phyloP scores from a whole-genome alignment of 2,797 vertebrate species.

The Glossophaga mutica region DNA sequence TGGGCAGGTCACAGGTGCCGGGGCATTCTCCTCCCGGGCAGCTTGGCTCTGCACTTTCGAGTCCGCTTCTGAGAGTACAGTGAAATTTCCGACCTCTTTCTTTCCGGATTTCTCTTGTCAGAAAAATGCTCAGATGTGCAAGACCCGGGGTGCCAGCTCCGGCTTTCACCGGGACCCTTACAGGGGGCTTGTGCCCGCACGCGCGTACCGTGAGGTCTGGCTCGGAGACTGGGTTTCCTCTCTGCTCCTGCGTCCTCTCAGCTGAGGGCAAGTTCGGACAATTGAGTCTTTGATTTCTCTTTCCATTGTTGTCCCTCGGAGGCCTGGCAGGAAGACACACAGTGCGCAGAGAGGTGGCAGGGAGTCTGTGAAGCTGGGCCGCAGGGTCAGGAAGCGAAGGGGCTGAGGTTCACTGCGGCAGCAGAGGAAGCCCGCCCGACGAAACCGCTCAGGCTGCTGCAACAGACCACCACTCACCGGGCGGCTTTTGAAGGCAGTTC shows the following conservation, averaged over 20 bases:
- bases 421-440: background rate
- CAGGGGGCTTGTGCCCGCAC: accelerated
- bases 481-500: background rate
- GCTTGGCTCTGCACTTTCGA: background rate
- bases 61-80: background rate
- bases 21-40: no score
- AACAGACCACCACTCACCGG: background rate
- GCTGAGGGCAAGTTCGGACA: background rate
- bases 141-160: background rate
- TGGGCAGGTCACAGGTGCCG: background rate
- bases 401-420: no score
- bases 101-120: background rate
- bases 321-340: background rate
- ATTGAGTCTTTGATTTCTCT: background rate
- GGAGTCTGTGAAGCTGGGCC: background rate
- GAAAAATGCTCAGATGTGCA: background rate
- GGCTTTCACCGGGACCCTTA: background rate
- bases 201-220: background rate
- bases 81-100: background rate
- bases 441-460: accelerated
- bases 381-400: background rate
- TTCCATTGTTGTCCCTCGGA: background rate
- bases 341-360: background rate
- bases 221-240: background rate
- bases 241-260: background rate